Evolutionary conservation across 2,113 vertebrate genomes (phyloP).

Genomic region (Mugil cephalus): DNA sequence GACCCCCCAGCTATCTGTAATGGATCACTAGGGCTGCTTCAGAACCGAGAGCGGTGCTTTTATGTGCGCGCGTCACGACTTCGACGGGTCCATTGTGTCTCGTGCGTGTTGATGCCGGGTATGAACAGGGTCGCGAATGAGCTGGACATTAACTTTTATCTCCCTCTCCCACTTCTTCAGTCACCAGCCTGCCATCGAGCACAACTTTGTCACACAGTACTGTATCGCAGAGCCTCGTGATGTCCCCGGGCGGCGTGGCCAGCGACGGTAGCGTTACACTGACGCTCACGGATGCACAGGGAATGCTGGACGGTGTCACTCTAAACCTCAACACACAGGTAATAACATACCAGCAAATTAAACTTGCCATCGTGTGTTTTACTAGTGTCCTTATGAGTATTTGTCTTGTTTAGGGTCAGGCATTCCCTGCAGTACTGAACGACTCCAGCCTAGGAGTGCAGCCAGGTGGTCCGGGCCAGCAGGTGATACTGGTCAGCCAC

Average conservation of each 20-base stretch:
- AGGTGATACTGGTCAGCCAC: constrained; percentile 94
- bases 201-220: constrained; percentile 88
- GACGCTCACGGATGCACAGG: constrained; percentile 94
- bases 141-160: background rate
- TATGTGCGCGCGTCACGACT: no score
- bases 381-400: background rate
- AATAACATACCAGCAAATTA: background rate
- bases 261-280: constrained; percentile 93
- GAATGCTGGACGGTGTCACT: constrained; percentile 94
- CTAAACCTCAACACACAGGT: constrained; percentile 96
- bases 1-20: no score
- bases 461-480: constrained; percentile 83
- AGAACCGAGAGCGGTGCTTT: no score
- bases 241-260: constrained; percentile 91
- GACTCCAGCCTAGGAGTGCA: constrained; percentile 88
- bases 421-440: constrained; percentile 90
- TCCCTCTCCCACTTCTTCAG: constrained; percentile 45
- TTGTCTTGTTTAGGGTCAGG: constrained; percentile 84
- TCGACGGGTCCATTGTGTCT: no score
- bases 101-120: no score
- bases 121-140: background rate
- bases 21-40: no score
- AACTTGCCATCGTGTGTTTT: background rate
- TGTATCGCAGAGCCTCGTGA: constrained; percentile 90
- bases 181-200: constrained; percentile 86